Percentiles rank a stretch among this genome's conserved stretches.
Conservation (phyloP, 2,888 invertebrate species). For the Drosophila peninsularis region DNA sequence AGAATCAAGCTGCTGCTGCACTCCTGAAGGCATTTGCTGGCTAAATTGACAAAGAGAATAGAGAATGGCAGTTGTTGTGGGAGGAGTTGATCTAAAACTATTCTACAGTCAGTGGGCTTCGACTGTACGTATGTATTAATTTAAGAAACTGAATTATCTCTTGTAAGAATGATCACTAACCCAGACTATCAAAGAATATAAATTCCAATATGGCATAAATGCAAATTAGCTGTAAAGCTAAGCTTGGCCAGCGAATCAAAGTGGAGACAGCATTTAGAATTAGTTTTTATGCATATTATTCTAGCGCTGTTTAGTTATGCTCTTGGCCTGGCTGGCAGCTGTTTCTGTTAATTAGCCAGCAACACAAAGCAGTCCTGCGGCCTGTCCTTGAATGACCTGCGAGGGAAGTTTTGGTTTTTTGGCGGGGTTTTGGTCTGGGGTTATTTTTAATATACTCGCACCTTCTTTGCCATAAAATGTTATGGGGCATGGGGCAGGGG, state of each 20-base stretch:
- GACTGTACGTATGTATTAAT: too few species aligned
- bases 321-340: not conserved
- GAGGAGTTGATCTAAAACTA: too few species aligned
- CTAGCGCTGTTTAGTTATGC: not conserved
- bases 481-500: not conserved
- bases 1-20: too few species aligned
- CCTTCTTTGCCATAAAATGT: conserved; percentile 41
- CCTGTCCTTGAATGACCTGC: conserved; percentile 60
- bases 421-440: conserved; percentile 14
- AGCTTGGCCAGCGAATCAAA: not conserved
- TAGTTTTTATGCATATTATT: not conserved
- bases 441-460: conserved; percentile 66
- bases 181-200: too few species aligned
- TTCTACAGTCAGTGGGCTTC: too few species aligned
- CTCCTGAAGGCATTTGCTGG: too few species aligned
- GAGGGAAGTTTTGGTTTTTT: conserved; percentile 26
- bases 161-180: too few species aligned
- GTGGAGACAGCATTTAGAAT: not conserved
- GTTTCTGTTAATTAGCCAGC: conserved; percentile 4
- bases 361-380: not conserved
- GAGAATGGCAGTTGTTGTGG: too few species aligned
- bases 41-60: too few species aligned
- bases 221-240: not conserved
- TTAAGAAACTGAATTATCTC: too few species aligned
- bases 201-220: not conserved